Evolutionary conservation across 2,888 invertebrate species (phyloP), one percentile per base, ranked within the genome.

Genomic region (Drosophila mimetica): DNA sequence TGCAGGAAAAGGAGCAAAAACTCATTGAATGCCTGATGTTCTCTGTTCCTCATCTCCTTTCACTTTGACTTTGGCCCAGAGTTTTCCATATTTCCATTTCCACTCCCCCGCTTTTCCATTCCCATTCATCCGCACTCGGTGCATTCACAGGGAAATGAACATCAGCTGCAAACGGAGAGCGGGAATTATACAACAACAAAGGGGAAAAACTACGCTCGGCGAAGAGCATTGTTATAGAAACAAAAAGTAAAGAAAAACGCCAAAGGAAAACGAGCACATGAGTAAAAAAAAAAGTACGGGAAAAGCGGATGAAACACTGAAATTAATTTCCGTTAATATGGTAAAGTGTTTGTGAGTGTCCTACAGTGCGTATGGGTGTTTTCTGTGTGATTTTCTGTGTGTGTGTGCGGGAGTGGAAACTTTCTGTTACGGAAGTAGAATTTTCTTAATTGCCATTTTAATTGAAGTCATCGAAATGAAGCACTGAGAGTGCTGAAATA

Each of bases 241-340:
- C 53, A 70, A 60, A 55, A 77, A 48, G 16, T 16, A 48, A 46
- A 44, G 36, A 60, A 39, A 52, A 52, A 41, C 58, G 34, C n/a
- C 41, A 55, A 65, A 52, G 42, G 25, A 69, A 46, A 53, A 37
- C 34, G n/a, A 42, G 46, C 67, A 66, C 46, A 67, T 54, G 39
- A 65, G 54, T 25, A 18, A 6, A 8, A 16, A 32, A 22, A 42
- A 52, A 30, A 20, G 25, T 47, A 42, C n/a, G n/a, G n/a, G n/a
- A 42, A 44, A n/a, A 63, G 30, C 41, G 70, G 54, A 60, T 41
- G 54, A 55, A 74, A 59, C 79, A 81, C 72, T 73, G 71, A 82
- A 81, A 81, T 81, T 81, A 82, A 81, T 81, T 82, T 81, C 82
- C 79, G 79, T 81, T 81, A 79, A 80, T 80, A 78, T 64, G 71